Evolutionary conservation across 1,140 invertebrate species (phyloP).

Genomic region (Akabosia matsudoensis): DNA sequence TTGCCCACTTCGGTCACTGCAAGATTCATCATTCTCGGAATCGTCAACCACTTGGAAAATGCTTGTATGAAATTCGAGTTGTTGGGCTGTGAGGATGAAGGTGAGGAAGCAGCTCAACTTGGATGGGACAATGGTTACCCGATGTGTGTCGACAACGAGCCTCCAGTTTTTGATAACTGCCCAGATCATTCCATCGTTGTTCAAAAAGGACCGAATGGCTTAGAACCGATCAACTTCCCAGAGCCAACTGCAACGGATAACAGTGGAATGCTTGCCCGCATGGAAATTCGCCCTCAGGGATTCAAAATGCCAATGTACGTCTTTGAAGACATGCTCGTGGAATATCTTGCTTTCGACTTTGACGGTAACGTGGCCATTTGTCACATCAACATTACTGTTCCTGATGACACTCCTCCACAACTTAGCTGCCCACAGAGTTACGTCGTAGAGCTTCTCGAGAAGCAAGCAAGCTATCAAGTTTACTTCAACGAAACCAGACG

Average conservation of each 20-base stretch:
- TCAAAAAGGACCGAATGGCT: conserved; percentile 76
- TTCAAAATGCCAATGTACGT: conserved; percentile 81
- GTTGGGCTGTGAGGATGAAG: conserved; percentile 86
- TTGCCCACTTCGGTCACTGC: conserved; percentile 89
- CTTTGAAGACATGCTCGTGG: conserved; percentile 86
- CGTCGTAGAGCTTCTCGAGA: conserved; percentile 84
- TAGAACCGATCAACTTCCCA: conserved; percentile 85
- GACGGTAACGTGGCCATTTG: conserved; percentile 96
- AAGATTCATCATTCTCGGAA: conserved; percentile 84
- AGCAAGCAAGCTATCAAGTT: conserved; percentile 82
- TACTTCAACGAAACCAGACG: conserved; percentile 88
- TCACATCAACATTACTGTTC: conserved; percentile 75
- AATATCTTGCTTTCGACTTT: conserved; percentile 93
- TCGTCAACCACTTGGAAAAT: conserved; percentile 94
- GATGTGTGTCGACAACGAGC: conserved; percentile 92
- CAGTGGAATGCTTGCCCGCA: conserved; percentile 84
- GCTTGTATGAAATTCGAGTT: conserved; percentile 94
- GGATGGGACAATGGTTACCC: conserved; percentile 93
- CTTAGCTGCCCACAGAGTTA: conserved; percentile 93
- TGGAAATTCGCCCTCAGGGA: conserved; percentile 85
- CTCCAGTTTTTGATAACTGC: conserved; percentile 93
- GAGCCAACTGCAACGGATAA: conserved; percentile 90
- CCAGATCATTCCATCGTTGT: conserved; percentile 87
- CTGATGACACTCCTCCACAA: conserved; percentile 87
- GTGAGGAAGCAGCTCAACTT: conserved; percentile 70